These are phyloP conservation scores for Sebastolobus alascanus DNA, from an alignment of 2,797 vertebrate genomes.

Conservation along the genomic window DNA sequence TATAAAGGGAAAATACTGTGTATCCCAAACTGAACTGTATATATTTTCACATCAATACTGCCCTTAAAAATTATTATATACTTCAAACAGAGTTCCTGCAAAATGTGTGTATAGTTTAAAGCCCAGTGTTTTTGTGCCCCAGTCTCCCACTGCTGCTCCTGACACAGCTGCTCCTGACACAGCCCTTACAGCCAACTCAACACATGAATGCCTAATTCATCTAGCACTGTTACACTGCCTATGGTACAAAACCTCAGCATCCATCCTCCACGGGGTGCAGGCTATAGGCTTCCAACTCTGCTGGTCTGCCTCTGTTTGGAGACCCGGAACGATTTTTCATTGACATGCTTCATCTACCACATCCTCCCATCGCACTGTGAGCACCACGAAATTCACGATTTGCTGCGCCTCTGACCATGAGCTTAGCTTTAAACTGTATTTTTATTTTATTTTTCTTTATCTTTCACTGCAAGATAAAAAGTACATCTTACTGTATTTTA, in stretches of 20 bases:
- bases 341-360: slow-evolving; percentile 41
- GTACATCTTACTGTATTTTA: neutral
- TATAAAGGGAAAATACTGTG: neutral
- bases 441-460: slow-evolving; percentile 1
- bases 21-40: neutral
- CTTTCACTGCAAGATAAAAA: slow-evolving; percentile 5
- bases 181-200: slow-evolving; percentile 18
- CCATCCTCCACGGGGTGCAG: slow-evolving; percentile 47
- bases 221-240: slow-evolving; percentile 6
- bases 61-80: neutral
- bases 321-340: slow-evolving; percentile 46
- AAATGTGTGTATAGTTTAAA: neutral
- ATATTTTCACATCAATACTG: neutral
- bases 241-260: slow-evolving; percentile 53
- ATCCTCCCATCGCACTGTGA: slow-evolving; percentile 19
- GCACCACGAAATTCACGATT: slow-evolving; percentile 27
- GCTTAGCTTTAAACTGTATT: slow-evolving; percentile 12
- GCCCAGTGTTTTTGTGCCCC: neutral
- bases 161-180: neutral
- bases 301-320: slow-evolving; percentile 15
- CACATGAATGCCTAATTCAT: slow-evolving; percentile 35
- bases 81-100: neutral
- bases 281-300: slow-evolving; percentile 18
- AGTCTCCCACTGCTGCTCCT: neutral
- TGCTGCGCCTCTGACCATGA: neutral